Percentiles rank a stretch among this genome's conserved stretches.
Conservation (phyloP, 2,888 invertebrate genomes). For the Caenorhabditis sinica region DNA sequence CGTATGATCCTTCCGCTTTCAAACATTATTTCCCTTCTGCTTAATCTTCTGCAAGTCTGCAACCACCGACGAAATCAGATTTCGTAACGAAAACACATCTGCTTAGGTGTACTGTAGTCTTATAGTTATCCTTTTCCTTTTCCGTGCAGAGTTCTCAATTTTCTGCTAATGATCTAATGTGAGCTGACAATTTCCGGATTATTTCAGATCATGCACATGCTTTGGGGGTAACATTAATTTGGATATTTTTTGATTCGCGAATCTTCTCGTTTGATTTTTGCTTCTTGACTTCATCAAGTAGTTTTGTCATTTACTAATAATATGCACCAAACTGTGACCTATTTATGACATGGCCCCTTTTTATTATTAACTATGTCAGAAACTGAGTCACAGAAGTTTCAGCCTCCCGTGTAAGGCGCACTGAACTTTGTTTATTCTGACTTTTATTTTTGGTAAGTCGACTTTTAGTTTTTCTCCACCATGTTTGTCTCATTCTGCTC, state of each 20-base stretch:
- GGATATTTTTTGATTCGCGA: constrained; percentile 1
- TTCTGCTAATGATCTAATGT: constrained; percentile 40
- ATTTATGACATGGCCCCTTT: no score
- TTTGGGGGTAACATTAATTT: constrained; percentile 16
- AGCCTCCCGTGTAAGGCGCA: constrained; percentile 1
- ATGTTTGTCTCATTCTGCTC: background rate
- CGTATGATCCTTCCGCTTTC: constrained; percentile 8
- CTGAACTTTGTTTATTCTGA: constrained; percentile 24
- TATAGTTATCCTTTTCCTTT: background rate
- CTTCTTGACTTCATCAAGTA: background rate
- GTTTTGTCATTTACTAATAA: no score
- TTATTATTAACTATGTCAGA: background rate
- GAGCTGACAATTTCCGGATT: constrained; percentile 48
- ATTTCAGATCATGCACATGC: constrained; percentile 50
- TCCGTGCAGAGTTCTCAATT: background rate
- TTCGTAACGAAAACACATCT: background rate
- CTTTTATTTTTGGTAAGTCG: constrained; percentile 12
- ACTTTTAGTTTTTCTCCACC: constrained; percentile 1
- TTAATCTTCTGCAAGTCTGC: constrained; percentile 13
- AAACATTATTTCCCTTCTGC: background rate
- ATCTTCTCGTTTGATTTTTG: constrained; percentile 12
- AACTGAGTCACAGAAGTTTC: constrained; percentile 31
- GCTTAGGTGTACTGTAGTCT: constrained; percentile 17
- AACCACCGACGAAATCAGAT: constrained; percentile 21
- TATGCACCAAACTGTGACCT: no score